These are phyloP conservation scores for Meles meles DNA, from an alignment of 2,113 vertebrate species.

Conservation along the genomic window DNA sequence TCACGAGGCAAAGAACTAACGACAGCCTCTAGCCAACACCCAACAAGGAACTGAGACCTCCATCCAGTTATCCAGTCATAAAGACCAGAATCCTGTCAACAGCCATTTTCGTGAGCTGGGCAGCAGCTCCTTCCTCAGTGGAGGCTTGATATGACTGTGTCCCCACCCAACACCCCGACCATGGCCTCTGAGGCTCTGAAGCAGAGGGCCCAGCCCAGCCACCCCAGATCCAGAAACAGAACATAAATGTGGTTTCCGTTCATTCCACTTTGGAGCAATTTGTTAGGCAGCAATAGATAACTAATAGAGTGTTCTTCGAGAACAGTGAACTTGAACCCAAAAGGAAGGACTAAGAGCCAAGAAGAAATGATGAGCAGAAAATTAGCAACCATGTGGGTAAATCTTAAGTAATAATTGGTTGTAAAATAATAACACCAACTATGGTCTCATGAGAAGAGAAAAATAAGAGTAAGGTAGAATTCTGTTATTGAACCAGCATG, in stretches of 20 bases:
- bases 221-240: neutral
- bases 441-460: neutral
- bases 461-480: neutral
- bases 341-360: neutral
- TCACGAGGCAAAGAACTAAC: neutral
- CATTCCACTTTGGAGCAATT: neutral
- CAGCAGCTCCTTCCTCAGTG: neutral
- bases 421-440: neutral
- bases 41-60: neutral
- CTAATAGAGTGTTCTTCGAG: neutral
- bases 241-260: neutral
- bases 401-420: neutral
- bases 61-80: too few relatives aligned
- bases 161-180: neutral
- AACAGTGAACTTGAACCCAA: neutral
- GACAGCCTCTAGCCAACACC: neutral
- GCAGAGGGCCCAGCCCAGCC: rapidly evolving
- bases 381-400: neutral
- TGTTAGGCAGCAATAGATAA: neutral
- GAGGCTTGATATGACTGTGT: neutral
- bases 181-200: neutral
- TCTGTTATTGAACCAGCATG: neutral
- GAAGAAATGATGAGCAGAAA: neutral
- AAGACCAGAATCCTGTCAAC: neutral
- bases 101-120: neutral